Evolutionary conservation across 1,140 invertebrate genomes (phyloP).

Genomic region (Drosophila seguyi): DNA sequence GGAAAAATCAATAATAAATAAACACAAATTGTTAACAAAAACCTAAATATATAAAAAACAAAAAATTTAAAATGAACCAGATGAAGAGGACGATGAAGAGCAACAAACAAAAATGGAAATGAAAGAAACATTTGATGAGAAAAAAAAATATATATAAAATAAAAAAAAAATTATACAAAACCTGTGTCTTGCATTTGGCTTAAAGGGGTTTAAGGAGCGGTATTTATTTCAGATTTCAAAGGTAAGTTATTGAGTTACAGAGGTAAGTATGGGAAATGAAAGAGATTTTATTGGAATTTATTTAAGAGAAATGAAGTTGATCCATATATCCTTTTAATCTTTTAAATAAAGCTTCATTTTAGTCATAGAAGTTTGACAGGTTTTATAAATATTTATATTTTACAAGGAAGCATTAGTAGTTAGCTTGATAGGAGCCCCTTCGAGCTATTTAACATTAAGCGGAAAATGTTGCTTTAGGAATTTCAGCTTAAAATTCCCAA

Average conservation of each 20-base stretch:
- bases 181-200: constrained; percentile 16
- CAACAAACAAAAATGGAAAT: constrained; percentile 60
- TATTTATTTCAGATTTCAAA: background rate
- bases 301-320: background rate
- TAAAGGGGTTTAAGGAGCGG: background rate
- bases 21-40: constrained; percentile 79
- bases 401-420: no score
- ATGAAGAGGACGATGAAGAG: constrained; percentile 48
- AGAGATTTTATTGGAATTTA: background rate
- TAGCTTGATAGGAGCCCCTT: no score
- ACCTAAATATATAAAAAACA: constrained; percentile 30
- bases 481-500: no score
- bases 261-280: background rate
- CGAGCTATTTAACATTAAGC: no score
- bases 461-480: no score
- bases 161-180: constrained; percentile 55
- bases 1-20: constrained; percentile 67
- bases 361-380: no score
- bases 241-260: background rate
- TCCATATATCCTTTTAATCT: no score
- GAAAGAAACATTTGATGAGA: constrained; percentile 69
- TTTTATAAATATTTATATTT: no score
- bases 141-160: constrained; percentile 64
- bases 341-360: no score
- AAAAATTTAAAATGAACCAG: constrained; percentile 22